Evolutionary conservation across 2,113 vertebrate genomes (phyloP).

Genomic region (Actenoides lindsayi): DNA sequence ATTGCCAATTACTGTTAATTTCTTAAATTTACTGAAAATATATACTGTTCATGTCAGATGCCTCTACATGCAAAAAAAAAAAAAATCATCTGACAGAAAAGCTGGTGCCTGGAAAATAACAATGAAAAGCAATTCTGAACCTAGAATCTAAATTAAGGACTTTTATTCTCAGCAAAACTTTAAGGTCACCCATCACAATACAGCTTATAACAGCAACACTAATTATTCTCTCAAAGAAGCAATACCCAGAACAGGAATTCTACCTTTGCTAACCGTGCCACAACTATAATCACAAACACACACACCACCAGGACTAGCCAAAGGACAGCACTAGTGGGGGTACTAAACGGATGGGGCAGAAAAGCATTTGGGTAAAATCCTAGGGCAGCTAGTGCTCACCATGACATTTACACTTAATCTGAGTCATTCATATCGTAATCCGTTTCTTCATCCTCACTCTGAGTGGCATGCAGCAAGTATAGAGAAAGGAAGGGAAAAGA

Average conservation of each 20-base stretch:
- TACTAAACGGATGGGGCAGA: not conserved
- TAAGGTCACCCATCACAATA: not conserved
- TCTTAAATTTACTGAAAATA: not conserved
- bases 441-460: conserved; percentile 87
- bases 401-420: conserved; percentile 86
- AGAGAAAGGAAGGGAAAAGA: conserved; percentile 75
- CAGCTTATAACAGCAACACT: not conserved
- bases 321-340: conserved; percentile 3
- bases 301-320: not conserved
- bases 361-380: conserved; percentile 22
- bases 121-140: not conserved
- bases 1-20: not conserved
- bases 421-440: conserved; percentile 90
- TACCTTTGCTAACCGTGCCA: not conserved
- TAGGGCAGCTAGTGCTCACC: conserved; percentile 82
- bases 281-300: conserved; percentile 40
- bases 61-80: not conserved
- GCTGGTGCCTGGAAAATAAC: not conserved
- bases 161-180: not conserved
- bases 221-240: not conserved
- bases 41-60: not conserved
- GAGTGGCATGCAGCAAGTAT: conserved; percentile 73
- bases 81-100: not conserved
- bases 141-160: not conserved
- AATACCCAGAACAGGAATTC: not conserved